phyloP scores from a whole-genome alignment of 2,888 invertebrate genomes.

The Drosophila neotestacea region DNA sequence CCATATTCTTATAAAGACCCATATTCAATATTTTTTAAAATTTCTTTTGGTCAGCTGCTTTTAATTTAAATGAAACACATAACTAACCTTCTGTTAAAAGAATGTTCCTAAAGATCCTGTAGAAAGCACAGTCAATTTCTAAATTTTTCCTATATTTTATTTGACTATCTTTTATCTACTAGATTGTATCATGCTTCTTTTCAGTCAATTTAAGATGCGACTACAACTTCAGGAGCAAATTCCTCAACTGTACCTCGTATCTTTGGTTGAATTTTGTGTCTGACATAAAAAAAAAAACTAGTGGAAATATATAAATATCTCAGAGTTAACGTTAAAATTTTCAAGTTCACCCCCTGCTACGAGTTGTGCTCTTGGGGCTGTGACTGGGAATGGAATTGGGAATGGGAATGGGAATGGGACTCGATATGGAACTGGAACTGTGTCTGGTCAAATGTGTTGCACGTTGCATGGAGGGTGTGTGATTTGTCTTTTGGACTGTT shows the following conservation, averaged over 20 bases:
- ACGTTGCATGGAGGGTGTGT: conserved; percentile 5
- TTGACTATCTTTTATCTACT: too few relatives aligned
- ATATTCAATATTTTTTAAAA: too few relatives aligned
- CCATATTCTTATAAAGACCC: too few relatives aligned
- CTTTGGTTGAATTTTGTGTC: conserved; percentile 27
- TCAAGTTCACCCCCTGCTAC: conserved; percentile 77
- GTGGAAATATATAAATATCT: conserved; percentile 62
- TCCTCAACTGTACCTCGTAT: conserved; percentile 31
- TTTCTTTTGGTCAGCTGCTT: too few relatives aligned
- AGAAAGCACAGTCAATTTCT: not conserved
- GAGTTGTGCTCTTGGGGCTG: conserved; percentile 33
- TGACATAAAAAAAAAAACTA: conserved; percentile 34
- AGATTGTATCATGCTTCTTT: too few relatives aligned
- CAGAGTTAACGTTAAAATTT: conserved; percentile 60
- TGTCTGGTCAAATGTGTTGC: conserved; percentile 45
- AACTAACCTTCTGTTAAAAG: too few relatives aligned
- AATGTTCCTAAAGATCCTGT: not conserved
- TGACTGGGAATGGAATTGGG: not conserved
- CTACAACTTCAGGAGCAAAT: not conserved
- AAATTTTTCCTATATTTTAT: too few relatives aligned
- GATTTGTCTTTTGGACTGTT: conserved; percentile 12
- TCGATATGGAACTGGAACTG: conserved; percentile 4
- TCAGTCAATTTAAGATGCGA: not conserved
- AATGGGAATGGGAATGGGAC: conserved; percentile 5
- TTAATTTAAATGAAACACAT: too few relatives aligned